Percentiles rank a stretch among this genome's conserved stretches.
Conservation (phyloP, 2,888 invertebrate species). For the Melinopterus prodromus region DNA sequence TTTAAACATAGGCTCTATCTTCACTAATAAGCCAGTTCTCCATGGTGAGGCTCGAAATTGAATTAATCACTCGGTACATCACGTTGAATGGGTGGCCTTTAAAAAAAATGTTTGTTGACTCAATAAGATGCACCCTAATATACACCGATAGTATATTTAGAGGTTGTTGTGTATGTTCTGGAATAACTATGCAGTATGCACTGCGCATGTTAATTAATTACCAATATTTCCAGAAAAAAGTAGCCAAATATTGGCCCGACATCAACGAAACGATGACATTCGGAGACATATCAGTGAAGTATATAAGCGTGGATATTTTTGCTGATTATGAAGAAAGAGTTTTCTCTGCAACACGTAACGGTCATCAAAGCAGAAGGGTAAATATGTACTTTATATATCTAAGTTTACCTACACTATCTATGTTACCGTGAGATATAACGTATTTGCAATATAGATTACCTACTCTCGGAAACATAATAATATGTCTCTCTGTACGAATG, state of each 20-base stretch:
- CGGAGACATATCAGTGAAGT: constrained; percentile 54
- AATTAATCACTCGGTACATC: too few species aligned
- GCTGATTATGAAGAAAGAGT: constrained; percentile 57
- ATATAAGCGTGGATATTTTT: constrained; percentile 51
- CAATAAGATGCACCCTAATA: too few species aligned
- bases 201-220: background rate
- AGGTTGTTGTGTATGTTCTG: too few species aligned
- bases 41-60: too few species aligned
- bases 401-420: background rate
- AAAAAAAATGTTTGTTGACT: too few species aligned
- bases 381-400: background rate
- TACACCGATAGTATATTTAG: too few species aligned
- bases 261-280: constrained; percentile 56
- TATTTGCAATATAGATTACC: background rate
- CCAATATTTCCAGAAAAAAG: constrained; percentile 57
- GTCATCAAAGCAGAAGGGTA: constrained; percentile 45
- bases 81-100: too few species aligned
- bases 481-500: too few species aligned
- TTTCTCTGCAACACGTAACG: constrained; percentile 50
- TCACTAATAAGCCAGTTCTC: too few species aligned
- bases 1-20: too few species aligned
- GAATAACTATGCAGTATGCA: too few species aligned
- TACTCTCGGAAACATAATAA: too few species aligned
- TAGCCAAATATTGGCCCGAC: constrained; percentile 64
- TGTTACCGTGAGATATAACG: background rate